Percentiles rank a stretch among this genome's conserved stretches.
These are phyloP conservation scores for Poecile montanus DNA, from an alignment of 2,797 vertebrate species.

Conservation along the genomic window DNA sequence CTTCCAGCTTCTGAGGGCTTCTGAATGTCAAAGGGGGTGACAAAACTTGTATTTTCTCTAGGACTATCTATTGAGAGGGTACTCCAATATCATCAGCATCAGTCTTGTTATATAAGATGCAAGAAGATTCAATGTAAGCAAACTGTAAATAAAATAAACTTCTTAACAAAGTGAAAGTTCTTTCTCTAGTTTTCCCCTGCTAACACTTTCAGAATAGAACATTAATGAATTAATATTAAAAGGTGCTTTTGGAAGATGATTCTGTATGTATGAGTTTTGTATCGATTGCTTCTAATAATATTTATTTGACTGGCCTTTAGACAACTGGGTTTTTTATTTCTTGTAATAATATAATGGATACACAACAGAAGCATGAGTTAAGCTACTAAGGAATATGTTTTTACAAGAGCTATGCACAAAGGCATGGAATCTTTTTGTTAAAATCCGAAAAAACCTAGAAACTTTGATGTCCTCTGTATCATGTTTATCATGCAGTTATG, in stretches of 20 bases:
- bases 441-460: background rate
- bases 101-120: background rate
- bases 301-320: background rate
- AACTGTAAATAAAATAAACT: background rate
- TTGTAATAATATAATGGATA: background rate
- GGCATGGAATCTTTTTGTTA: background rate
- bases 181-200: background rate
- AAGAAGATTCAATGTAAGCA: background rate
- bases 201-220: background rate
- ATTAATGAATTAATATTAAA: background rate
- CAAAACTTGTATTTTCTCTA: slow-evolving; percentile 23
- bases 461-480: background rate
- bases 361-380: background rate
- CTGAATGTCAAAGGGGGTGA: slow-evolving; percentile 11
- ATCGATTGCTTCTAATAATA: background rate
- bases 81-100: background rate
- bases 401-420: background rate
- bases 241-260: background rate
- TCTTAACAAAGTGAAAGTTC: background rate
- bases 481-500: background rate
- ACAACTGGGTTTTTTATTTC: background rate
- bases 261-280: background rate
- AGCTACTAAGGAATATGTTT: background rate
- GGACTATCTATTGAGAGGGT: slow-evolving; percentile 1
- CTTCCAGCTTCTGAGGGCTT: background rate